A percentile compares a stretch with the other conserved stretches of the same genome.
phyloP scores from a whole-genome alignment of 2,113 vertebrate species.

The Electrona antarctica region DNA sequence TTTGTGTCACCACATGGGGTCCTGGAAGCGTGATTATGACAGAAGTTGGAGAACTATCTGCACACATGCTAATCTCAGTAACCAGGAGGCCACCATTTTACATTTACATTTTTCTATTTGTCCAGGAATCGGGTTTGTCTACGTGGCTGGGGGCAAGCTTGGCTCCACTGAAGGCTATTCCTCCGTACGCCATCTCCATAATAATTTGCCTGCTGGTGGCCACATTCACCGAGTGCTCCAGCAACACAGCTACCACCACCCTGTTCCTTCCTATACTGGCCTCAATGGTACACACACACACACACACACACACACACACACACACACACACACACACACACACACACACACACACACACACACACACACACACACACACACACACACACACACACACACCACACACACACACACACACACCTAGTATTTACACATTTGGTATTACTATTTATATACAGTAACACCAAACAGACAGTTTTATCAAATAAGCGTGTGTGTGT shows the following conservation, averaged over 20 bases:
- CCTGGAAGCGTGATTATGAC: too few relatives aligned
- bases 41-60: too few relatives aligned
- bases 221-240: slow-evolving; percentile 90
- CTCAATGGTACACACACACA: slow-evolving; percentile 84
- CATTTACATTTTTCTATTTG: background rate
- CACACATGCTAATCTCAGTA: background rate
- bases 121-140: slow-evolving; percentile 85
- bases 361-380: too few relatives aligned
- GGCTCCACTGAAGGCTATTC: slow-evolving; percentile 81
- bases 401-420: too few relatives aligned
- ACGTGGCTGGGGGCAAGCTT: slow-evolving; percentile 82
- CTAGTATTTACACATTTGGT: too few relatives aligned
- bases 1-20: too few relatives aligned
- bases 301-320: background rate
- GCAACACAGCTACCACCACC: slow-evolving; percentile 92
- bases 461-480: too few relatives aligned
- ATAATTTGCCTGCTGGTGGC: slow-evolving; percentile 84
- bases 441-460: too few relatives aligned
- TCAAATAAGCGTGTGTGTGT: background rate
- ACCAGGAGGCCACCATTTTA: background rate
- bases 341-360: background rate
- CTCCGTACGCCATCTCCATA: slow-evolving; percentile 77
- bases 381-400: too few relatives aligned
- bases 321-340: background rate
- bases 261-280: slow-evolving; percentile 92